Evolutionary conservation across 2,888 invertebrate species (phyloP).

Genomic region (Mythimna ferrago): DNA sequence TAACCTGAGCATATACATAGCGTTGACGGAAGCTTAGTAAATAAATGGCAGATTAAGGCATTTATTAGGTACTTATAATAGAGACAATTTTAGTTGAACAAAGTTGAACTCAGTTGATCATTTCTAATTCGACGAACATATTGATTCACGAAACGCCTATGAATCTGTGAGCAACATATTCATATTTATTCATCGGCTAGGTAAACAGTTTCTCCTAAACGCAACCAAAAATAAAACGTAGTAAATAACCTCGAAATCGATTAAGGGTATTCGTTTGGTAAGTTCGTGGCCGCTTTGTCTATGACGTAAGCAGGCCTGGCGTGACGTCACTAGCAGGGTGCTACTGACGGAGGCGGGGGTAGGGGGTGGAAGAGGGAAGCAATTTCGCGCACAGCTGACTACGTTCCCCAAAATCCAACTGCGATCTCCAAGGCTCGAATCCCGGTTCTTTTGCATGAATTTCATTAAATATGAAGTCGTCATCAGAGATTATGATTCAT

Average conservation of each 20-base stretch:
- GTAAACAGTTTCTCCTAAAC: slow-evolving; percentile 37
- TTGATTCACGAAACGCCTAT: slow-evolving; percentile 11
- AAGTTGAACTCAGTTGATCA: not conserved
- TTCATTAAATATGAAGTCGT: slow-evolving; percentile 62
- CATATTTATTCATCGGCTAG: slow-evolving; percentile 48
- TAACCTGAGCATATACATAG: not conserved
- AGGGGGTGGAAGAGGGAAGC: slow-evolving; percentile 73
- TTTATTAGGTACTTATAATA: slow-evolving; percentile 13
- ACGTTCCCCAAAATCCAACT: slow-evolving; percentile 77
- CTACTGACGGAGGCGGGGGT: slow-evolving; percentile 69
- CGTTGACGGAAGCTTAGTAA: slow-evolving; percentile 15
- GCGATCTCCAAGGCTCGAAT: slow-evolving; percentile 60
- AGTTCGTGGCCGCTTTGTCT: slow-evolving; percentile 82
- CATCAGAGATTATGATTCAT: slow-evolving; percentile 58
- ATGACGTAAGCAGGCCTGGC: slow-evolving; percentile 84
- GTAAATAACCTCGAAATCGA: slow-evolving; percentile 82
- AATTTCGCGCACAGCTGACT: slow-evolving; percentile 88
- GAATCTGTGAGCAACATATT: slow-evolving; percentile 34
- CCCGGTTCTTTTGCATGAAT: slow-evolving; percentile 65
- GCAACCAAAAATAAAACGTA: slow-evolving; percentile 60
- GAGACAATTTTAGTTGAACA: not conserved
- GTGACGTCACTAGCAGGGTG: slow-evolving; percentile 84
- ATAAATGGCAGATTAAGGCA: slow-evolving; percentile 4
- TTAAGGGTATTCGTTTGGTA: slow-evolving; percentile 83
- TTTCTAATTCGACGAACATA: slow-evolving; percentile 10